These are phyloP conservation scores for Cheilosia soror DNA, from an alignment of 2,888 invertebrate genomes.

Conservation along the genomic window DNA sequence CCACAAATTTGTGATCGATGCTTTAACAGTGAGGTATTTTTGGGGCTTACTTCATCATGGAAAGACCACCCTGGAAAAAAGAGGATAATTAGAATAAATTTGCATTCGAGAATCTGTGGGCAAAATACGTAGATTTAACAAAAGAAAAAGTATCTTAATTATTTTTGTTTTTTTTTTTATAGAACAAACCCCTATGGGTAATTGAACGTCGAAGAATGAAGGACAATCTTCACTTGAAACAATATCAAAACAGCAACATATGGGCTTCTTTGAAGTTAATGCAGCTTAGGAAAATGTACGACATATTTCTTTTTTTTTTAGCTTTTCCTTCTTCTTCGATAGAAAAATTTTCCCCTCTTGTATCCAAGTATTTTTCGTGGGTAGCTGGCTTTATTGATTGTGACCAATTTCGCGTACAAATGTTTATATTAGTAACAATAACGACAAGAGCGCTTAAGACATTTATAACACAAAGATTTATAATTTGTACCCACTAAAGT, in stretches of 20 bases:
- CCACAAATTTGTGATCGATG: conserved; percentile 27
- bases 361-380: conserved; percentile 3
- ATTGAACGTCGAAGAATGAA: conserved; percentile 24
- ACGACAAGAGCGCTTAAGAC: background rate
- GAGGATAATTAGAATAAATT: conserved; percentile 26
- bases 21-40: conserved; percentile 11
- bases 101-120: conserved; percentile 1
- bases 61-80: conserved; percentile 53
- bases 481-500: conserved; percentile 14
- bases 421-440: conserved; percentile 46
- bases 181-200: conserved; percentile 40
- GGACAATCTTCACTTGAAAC: conserved; percentile 7
- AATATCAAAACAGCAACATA: conserved; percentile 71
- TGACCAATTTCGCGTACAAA: conserved; percentile 33
- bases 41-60: conserved; percentile 41
- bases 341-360: conserved; percentile 32
- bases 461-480: conserved; percentile 7
- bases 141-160: conserved; percentile 20
- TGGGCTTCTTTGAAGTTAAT: conserved; percentile 51
- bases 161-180: conserved; percentile 26
- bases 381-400: conserved; percentile 56
- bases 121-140: conserved; percentile 2
- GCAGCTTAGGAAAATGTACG: conserved; percentile 55
- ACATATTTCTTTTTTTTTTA: conserved; percentile 45
- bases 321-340: conserved; percentile 42